These are phyloP conservation scores for Hemistola chrysoprasaria DNA, from an alignment of 2,888 invertebrate species.

Conservation along the genomic window DNA sequence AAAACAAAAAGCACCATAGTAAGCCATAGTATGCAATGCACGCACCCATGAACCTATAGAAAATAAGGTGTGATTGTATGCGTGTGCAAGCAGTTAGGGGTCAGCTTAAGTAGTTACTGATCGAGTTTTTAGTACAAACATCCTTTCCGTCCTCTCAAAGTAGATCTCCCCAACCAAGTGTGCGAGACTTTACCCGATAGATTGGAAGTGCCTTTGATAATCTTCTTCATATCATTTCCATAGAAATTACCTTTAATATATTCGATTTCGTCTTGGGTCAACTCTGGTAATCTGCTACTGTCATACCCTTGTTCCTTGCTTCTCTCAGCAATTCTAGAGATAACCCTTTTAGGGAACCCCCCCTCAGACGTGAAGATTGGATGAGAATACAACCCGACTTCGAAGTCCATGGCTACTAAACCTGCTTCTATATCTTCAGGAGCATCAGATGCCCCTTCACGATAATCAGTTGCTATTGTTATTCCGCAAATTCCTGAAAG, in stretches of 20 bases:
- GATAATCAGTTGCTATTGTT: conserved; percentile 58
- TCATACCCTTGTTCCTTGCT: conserved; percentile 70
- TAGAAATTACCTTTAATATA: conserved; percentile 49
- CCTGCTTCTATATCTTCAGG: conserved; percentile 53
- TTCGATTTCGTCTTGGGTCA: conserved; percentile 61
- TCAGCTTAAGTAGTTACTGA: too few species aligned
- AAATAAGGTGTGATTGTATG: too few species aligned
- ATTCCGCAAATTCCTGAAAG: conserved; percentile 54
- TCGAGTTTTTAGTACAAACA: too few species aligned
- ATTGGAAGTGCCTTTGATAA: too few species aligned
- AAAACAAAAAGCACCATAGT: too few species aligned
- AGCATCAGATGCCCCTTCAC: conserved; percentile 47
- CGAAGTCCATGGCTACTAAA: conserved; percentile 50
- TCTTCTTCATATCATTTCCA: background rate
- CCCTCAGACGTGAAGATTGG: conserved; percentile 70
- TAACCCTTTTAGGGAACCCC: conserved; percentile 72
- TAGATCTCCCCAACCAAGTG: too few species aligned
- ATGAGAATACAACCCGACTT: conserved; percentile 65
- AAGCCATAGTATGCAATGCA: too few species aligned
- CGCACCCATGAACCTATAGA: too few species aligned
- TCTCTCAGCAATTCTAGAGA: conserved; percentile 59
- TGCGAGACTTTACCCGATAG: too few species aligned
- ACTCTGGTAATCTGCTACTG: conserved; percentile 68
- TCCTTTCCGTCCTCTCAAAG: too few species aligned
- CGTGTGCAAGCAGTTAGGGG: too few species aligned